Conservation (phyloP, 2,888 invertebrate genomes). For the Hypolimnas misippus region DNA sequence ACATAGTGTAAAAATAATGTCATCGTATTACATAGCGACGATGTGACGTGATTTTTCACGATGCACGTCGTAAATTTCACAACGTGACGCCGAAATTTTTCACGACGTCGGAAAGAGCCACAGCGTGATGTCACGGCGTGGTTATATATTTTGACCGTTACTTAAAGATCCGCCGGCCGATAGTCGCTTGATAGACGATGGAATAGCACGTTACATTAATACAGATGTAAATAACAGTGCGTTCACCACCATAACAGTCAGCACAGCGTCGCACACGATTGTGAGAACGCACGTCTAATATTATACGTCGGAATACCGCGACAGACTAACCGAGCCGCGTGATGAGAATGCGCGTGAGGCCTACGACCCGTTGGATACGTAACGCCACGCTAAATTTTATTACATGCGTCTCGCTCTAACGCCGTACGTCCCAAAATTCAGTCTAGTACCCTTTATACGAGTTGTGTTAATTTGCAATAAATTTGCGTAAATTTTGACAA, state of each 20-base stretch:
- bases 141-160: no score
- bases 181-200: conserved; percentile 17
- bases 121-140: no score
- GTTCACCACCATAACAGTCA: conserved; percentile 47
- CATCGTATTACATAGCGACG: no score
- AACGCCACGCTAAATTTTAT: conserved; percentile 12
- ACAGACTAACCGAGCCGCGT: conserved; percentile 47
- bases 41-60: no score
- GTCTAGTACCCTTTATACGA: no score
- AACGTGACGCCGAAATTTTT: no score
- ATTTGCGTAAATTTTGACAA: no score
- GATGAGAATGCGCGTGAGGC: conserved; percentile 7
- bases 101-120: no score
- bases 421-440: neutral
- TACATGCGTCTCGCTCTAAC: conserved; percentile 8
- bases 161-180: conserved; percentile 10
- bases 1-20: no score
- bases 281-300: conserved; percentile 56
- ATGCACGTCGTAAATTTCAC: no score
- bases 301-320: conserved; percentile 36
- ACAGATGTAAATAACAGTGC: conserved; percentile 61
- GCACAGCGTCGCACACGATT: conserved; percentile 57
- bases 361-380: neutral
- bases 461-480: no score
- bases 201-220: conserved; percentile 37